These are phyloP conservation scores for Parapristionchus giblindavisi DNA, from an alignment of 2,888 invertebrate species.

Conservation along the genomic window DNA sequence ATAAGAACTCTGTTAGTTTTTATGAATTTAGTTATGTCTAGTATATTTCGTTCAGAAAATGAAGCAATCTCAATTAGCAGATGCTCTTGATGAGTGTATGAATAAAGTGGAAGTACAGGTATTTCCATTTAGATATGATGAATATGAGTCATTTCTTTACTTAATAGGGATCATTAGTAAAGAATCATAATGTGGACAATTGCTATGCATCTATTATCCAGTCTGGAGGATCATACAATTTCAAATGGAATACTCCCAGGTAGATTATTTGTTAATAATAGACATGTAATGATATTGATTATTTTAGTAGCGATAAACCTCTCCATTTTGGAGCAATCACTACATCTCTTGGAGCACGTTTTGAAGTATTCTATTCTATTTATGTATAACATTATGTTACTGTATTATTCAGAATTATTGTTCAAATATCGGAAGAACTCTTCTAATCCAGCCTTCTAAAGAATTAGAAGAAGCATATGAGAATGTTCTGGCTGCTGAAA, in stretches of 20 bases:
- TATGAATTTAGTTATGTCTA: not conserved
- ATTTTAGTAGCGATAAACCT: constrained; percentile 85
- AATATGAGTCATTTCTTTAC: constrained; percentile 76
- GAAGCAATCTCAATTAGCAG: constrained; percentile 91
- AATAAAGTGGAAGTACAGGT: constrained; percentile 92
- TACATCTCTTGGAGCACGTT: constrained; percentile 90
- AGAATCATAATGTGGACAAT: constrained; percentile 82
- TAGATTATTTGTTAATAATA: too few relatives aligned
- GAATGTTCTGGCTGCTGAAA: constrained; percentile 86
- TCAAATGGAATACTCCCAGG: constrained; percentile 91
- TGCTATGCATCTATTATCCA: constrained; percentile 95
- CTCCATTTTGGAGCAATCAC: constrained; percentile 95
- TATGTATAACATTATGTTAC: not conserved
- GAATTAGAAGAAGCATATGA: constrained; percentile 81
- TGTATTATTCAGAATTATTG: constrained; percentile 82
- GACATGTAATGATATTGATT: not conserved
- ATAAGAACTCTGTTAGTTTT: constrained; percentile 80
- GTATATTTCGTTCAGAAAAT: constrained; percentile 83
- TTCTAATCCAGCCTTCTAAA: constrained; percentile 90
- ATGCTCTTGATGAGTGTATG: constrained; percentile 90
- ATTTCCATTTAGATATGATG: not conserved
- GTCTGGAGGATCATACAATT: constrained; percentile 94
- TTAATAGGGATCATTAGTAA: constrained; percentile 73
- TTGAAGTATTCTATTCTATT: too few relatives aligned
- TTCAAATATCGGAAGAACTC: constrained; percentile 93